phyloP scores from a whole-genome alignment of 30 jellyfish, hydroid and myxozoan genomes.

The Catostylus mosaicus region DNA sequence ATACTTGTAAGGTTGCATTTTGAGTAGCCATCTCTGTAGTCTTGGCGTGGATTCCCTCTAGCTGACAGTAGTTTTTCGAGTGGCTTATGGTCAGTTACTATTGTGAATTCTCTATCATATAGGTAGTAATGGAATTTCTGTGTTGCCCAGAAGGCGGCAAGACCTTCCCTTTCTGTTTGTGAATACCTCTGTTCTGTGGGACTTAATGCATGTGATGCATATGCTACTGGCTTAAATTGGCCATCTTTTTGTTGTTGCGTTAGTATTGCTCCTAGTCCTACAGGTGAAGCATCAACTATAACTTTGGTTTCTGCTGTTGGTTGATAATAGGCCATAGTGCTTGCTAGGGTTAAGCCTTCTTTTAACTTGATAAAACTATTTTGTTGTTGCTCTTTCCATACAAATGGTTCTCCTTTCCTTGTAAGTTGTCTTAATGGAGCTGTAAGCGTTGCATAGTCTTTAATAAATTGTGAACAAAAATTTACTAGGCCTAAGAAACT shows the following conservation, averaged over 20 bases:
- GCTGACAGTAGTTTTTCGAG: conserved; percentile 28
- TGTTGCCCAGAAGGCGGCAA: conserved; percentile 48
- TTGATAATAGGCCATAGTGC: conserved; percentile 45
- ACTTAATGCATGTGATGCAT: conserved; percentile 49
- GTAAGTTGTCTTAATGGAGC: conserved; percentile 49
- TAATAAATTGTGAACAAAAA: conserved; percentile 42
- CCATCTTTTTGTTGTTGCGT: conserved; percentile 51
- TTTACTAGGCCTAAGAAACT: conserved; percentile 61
- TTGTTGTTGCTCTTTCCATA: conserved; percentile 37
- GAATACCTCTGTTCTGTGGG: conserved; percentile 58
- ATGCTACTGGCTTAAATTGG: conserved; percentile 22
- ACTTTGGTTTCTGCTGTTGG: conserved; percentile 48
- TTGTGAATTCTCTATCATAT: conserved; percentile 49
- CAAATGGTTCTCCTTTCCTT: conserved; percentile 28
- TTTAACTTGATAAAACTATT: conserved; percentile 28
- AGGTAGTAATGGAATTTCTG: conserved; percentile 48
- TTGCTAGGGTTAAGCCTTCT: conserved; percentile 41
- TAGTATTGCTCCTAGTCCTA: conserved; percentile 63
- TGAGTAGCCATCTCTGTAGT: conserved; percentile 23
- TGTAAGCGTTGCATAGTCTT: conserved; percentile 56
- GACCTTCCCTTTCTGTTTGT: conserved; percentile 65
- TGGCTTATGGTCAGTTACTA: conserved; percentile 67
- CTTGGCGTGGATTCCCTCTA: conserved; percentile 32
- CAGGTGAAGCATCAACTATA: conserved; percentile 50
- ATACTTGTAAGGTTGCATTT: conserved; percentile 23